These are phyloP conservation scores for Vipera latastei DNA, from an alignment of 2,797 vertebrate species.

Conservation along the genomic window DNA sequence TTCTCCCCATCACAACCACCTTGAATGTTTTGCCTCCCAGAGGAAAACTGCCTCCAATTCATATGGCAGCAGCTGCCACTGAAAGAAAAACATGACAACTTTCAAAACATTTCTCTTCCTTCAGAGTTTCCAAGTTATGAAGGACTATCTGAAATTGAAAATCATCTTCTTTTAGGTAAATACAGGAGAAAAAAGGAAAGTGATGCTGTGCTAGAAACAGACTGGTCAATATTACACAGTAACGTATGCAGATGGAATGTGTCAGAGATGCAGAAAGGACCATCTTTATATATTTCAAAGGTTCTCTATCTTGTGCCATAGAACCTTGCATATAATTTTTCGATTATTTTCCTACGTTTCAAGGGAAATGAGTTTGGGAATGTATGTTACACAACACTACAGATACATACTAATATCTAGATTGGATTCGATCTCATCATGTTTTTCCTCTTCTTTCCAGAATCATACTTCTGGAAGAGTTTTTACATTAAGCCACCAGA, in stretches of 20 bases:
- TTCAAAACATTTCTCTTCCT: slow-evolving; percentile 19
- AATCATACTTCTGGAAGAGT: slow-evolving; percentile 43
- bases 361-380: slow-evolving; percentile 45
- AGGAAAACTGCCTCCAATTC: neutral
- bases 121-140: slow-evolving; percentile 6
- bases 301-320: slow-evolving; percentile 34
- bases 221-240: slow-evolving; percentile 47
- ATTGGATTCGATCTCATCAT: slow-evolving; percentile 59
- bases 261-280: slow-evolving; percentile 40
- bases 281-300: slow-evolving; percentile 58
- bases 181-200: slow-evolving; percentile 13
- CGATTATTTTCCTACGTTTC: slow-evolving; percentile 42
- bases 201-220: slow-evolving; percentile 20
- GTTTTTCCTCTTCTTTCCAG: slow-evolving; percentile 44
- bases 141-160: neutral
- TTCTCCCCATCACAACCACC: neutral
- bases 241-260: slow-evolving; percentile 44
- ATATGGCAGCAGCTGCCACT: slow-evolving; percentile 19
- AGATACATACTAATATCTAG: slow-evolving; percentile 41
- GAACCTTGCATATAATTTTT: slow-evolving; percentile 32
- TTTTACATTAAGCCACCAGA: slow-evolving; percentile 36
- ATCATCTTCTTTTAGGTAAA: neutral
- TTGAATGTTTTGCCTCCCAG: neutral
- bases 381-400: slow-evolving; percentile 9
- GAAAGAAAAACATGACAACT: slow-evolving; percentile 2